A percentile compares a stretch with the other conserved stretches of the same genome.
phyloP scores from a whole-genome alignment of 2,888 invertebrate species.

The Odontomyia ornata region DNA sequence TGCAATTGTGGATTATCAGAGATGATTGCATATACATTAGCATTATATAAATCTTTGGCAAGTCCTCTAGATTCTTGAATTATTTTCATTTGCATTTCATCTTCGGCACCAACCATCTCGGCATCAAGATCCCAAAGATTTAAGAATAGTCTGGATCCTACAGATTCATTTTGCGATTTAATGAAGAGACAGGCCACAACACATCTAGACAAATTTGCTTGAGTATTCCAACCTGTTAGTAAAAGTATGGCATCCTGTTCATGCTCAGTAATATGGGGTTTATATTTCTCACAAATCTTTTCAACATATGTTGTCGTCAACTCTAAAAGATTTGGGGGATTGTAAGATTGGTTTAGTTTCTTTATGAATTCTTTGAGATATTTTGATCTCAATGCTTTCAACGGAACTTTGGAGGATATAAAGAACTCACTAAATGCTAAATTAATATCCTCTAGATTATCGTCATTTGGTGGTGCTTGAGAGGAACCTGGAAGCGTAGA shows the following conservation, averaged over 20 bases:
- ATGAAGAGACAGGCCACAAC: slow-evolving; percentile 34
- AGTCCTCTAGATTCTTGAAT: slow-evolving; percentile 29
- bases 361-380: slow-evolving; percentile 8
- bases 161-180: not conserved
- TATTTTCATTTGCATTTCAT: slow-evolving; percentile 4
- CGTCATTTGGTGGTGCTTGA: not conserved
- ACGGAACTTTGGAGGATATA: slow-evolving; percentile 15
- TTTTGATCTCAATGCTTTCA: not conserved
- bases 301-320: slow-evolving; percentile 20
- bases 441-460: slow-evolving; percentile 4
- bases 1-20: slow-evolving; percentile 34
- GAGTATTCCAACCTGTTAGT: slow-evolving; percentile 37
- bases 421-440: slow-evolving; percentile 21
- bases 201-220: slow-evolving; percentile 10
- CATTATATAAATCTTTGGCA: slow-evolving; percentile 22
- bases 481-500: no score
- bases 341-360: slow-evolving; percentile 13
- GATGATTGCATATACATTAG: slow-evolving; percentile 30
- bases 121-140: slow-evolving; percentile 37
- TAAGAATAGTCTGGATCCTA: slow-evolving; percentile 28
- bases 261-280: not conserved
- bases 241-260: slow-evolving; percentile 32
- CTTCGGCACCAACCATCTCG: not conserved
- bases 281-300: slow-evolving; percentile 15
- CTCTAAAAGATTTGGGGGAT: slow-evolving; percentile 8